A percentile compares a stretch with the other conserved stretches of the same genome.
Conservation (phyloP, 2,888 invertebrate genomes). For the Lochmaea crataegi region DNA sequence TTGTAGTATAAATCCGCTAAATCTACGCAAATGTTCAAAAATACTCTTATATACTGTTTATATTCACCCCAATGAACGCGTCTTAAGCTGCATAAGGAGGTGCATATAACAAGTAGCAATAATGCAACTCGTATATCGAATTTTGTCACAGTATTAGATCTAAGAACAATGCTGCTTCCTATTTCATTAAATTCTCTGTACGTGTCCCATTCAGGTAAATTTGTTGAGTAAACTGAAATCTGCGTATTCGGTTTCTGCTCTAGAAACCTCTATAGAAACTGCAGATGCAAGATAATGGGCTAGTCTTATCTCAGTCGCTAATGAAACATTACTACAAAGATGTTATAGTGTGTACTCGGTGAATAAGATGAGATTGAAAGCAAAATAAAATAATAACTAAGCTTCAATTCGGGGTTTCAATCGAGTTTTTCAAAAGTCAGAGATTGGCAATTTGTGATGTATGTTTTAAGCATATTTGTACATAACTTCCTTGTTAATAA, state of each 20-base stretch:
- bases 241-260: constrained; percentile 29
- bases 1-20: background rate
- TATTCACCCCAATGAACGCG: constrained; percentile 16
- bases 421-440: no score
- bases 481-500: no score
- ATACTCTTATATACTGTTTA: background rate
- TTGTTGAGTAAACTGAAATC: constrained; percentile 29
- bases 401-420: no score
- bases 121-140: constrained; percentile 22
- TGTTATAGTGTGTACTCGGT: background rate
- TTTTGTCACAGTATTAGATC: constrained; percentile 28
- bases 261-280: constrained; percentile 22
- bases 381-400: no score
- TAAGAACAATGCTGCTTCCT: constrained; percentile 27
- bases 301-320: constrained; percentile 19
- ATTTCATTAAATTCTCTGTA: constrained; percentile 22
- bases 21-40: background rate
- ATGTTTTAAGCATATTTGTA: no score
- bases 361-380: no score
- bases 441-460: no score
- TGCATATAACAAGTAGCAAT: constrained; percentile 25
- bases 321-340: constrained; percentile 17
- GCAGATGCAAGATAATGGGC: constrained; percentile 27
- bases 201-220: constrained; percentile 22
- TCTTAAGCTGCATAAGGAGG: constrained; percentile 14